Percentiles rank a stretch among this genome's conserved stretches.
phyloP scores from a whole-genome alignment of 2,113 vertebrate genomes.

The Nyctereutes procyonoides region DNA sequence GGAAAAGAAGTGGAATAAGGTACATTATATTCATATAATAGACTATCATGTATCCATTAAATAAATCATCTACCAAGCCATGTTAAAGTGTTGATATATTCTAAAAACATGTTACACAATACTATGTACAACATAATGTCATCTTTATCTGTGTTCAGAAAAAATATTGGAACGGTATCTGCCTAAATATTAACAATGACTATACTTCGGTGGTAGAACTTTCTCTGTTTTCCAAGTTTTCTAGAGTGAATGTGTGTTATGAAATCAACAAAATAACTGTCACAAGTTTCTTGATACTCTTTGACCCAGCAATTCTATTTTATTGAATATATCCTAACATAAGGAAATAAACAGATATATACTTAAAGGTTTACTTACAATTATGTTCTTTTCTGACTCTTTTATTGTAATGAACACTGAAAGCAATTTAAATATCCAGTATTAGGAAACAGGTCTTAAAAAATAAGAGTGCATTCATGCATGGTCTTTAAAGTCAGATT shows the following conservation, averaged over 20 bases:
- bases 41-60: neutral
- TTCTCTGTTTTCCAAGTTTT: neutral
- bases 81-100: neutral
- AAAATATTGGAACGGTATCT: neutral
- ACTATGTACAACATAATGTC: neutral
- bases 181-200: neutral
- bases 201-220: neutral
- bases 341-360: neutral
- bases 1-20: neutral
- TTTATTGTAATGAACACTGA: neutral
- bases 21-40: neutral
- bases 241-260: neutral
- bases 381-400: neutral
- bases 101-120: neutral
- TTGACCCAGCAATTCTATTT: neutral
- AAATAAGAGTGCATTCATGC: neutral
- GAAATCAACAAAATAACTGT: conserved; percentile 18
- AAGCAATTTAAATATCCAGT: neutral
- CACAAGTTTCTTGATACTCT: neutral
- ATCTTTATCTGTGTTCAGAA: neutral
- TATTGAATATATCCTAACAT: neutral
- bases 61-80: neutral
- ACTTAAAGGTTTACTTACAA: neutral
- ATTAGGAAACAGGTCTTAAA: neutral
- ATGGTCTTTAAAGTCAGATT: conserved; percentile 22